These are phyloP conservation scores for Octomys mimax DNA, from an alignment of 2,797 vertebrate species.

Conservation along the genomic window DNA sequence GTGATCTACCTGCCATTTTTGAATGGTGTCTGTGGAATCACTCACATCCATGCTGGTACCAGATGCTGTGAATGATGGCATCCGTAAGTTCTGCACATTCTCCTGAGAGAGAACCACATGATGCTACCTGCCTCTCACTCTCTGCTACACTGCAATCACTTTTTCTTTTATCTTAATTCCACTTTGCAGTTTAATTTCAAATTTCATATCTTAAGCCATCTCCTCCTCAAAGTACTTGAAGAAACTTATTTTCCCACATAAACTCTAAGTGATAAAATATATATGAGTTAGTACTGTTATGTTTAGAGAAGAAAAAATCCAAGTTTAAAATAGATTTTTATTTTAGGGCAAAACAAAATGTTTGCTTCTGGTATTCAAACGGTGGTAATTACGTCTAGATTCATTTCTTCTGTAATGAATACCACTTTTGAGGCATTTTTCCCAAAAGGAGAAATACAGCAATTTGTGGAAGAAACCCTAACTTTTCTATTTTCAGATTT, in stretches of 20 bases:
- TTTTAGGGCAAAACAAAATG: neutral
- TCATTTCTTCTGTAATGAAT: neutral
- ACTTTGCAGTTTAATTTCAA: neutral
- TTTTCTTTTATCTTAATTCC: neutral
- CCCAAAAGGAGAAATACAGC: neutral
- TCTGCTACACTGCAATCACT: neutral
- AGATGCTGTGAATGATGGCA: no score
- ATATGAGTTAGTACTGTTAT: neutral
- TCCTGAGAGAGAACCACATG: neutral
- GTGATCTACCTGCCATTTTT: neutral
- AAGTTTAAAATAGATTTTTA: neutral
- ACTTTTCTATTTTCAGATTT: neutral
- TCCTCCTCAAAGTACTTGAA: neutral
- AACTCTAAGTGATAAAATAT: neutral
- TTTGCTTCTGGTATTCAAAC: neutral
- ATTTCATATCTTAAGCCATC: neutral
- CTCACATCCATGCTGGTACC: neutral
- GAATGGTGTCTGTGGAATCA: no score
- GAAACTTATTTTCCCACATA: neutral
- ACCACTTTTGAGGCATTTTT: neutral
- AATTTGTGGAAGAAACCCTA: neutral
- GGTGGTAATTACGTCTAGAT: neutral
- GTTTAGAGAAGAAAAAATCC: neutral
- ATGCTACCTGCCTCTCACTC: no score
- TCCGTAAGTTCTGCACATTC: neutral